Base-by-base conservation (phyloP, 2,113 vertebrate species). In the Gnathonemus longibarbis region DNA sequence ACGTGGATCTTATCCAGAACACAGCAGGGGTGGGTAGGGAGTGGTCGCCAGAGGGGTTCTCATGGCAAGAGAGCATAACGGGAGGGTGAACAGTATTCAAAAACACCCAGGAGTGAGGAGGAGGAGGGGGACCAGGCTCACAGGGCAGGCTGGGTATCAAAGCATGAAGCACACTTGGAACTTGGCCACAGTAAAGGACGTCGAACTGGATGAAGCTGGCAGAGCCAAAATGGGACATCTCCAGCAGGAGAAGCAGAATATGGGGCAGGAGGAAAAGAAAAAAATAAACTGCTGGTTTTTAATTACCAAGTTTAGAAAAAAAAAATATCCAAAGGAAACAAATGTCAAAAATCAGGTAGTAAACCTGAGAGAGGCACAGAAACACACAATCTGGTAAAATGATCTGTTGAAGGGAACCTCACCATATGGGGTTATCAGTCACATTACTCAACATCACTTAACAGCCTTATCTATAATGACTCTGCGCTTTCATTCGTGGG, bases 381-480 rank as follows among this genome's bases (percentile, higher is more conserved):
- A 85, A 42, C 35, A 88, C 27, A 66, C 42, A 87, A 50, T 49
- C 85, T 50, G 85, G 48, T 9, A 87, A 85, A 85, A 10, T 46
- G 19, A 85, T 49, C 21, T 49, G 83, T 11, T 85, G 45, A 46
- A 24, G 83, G 45, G 42, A n/a, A 85, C 6, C 83, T 85, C 45
- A n/a, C 83, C 39, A 46, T 27, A 49, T 85, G 24, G 83, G 83
- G 83, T 85, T 85, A 24, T 48, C 83, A 85, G 83, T 85, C 83
- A 85, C 45, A 85, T 85, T 85, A 85, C 45, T 85, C 83, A 49
- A 46, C 83, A 85, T 85, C 83, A 49, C 83, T 85, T 49, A 85
- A n/a, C 9, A n/a, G 83, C 39, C 83, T 85, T 85, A 85, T 85
- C 83, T 85, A 48, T 85, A 45, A 85, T 85, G 83, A 48, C 83